phyloP scores from a whole-genome alignment of 2,888 invertebrate genomes.

The Incurvaria masculella region DNA sequence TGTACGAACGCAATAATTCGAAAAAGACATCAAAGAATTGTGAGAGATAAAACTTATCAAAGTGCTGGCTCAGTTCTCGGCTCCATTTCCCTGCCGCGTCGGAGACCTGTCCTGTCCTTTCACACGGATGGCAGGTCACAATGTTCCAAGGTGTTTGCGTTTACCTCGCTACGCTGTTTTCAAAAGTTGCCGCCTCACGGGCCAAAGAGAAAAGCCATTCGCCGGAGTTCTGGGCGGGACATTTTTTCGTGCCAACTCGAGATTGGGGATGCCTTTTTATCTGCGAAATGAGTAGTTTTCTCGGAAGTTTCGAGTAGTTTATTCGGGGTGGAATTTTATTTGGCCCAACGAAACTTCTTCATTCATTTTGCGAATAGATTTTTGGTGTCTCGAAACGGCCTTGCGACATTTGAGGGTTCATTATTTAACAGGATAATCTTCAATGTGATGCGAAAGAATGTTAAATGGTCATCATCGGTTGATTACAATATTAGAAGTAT shows the following conservation, averaged over 20 bases:
- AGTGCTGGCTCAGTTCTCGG: conserved; percentile 21
- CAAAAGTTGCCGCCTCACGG: not conserved
- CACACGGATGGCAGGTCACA: conserved; percentile 17
- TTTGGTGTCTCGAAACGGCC: no score
- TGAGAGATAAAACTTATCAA: conserved; percentile 35
- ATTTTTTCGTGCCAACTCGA: not conserved
- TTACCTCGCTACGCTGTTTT: not conserved
- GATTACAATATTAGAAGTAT: no score
- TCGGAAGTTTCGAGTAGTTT: not conserved
- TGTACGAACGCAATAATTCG: conserved; percentile 47
- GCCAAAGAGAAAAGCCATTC: not conserved
- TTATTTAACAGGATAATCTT: no score
- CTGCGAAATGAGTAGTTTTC: not conserved
- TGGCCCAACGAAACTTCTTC: no score
- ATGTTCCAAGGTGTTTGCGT: conserved; percentile 22
- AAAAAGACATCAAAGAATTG: conserved; percentile 41
- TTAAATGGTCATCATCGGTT: no score
- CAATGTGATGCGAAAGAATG: no score
- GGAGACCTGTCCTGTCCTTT: conserved; percentile 6
- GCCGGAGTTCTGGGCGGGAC: not conserved
- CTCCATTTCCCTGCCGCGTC: conserved; percentile 31
- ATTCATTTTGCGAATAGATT: no score
- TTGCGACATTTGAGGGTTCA: no score
- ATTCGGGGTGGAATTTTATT: no score
- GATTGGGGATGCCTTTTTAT: not conserved